Evolutionary conservation across 2,113 vertebrate genomes (phyloP).

Genomic region (Capricornis sumatraensis): DNA sequence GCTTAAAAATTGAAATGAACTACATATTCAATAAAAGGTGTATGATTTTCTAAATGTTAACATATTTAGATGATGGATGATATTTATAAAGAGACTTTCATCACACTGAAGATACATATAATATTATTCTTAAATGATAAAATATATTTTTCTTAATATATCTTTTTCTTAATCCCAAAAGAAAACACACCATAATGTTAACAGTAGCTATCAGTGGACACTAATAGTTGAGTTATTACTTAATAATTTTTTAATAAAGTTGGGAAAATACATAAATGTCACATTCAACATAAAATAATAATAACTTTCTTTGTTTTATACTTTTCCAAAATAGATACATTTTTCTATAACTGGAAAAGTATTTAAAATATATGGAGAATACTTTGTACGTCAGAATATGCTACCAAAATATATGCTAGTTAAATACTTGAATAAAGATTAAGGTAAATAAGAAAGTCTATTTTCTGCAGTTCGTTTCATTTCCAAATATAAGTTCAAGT

Average conservation of each 20-base stretch:
- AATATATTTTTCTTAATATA: background rate
- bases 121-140: background rate
- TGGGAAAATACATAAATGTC: background rate
- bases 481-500: background rate
- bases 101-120: background rate
- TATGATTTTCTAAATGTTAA: background rate
- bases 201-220: background rate
- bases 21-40: background rate
- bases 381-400: background rate
- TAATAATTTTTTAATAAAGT: background rate
- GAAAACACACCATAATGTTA: background rate
- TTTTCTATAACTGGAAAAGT: background rate
- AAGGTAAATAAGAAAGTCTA: background rate
- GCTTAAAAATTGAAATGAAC: background rate
- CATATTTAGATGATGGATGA: background rate
- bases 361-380: background rate
- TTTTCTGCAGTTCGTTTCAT: background rate
- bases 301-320: background rate
- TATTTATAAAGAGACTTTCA: background rate
- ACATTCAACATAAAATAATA: background rate
- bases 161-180: background rate
- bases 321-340: background rate
- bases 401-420: background rate
- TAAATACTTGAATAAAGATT: background rate
- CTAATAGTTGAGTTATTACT: background rate